Evolutionary conservation across 2,797 vertebrate genomes (phyloP).

Genomic region (Poecilia wingei): DNA sequence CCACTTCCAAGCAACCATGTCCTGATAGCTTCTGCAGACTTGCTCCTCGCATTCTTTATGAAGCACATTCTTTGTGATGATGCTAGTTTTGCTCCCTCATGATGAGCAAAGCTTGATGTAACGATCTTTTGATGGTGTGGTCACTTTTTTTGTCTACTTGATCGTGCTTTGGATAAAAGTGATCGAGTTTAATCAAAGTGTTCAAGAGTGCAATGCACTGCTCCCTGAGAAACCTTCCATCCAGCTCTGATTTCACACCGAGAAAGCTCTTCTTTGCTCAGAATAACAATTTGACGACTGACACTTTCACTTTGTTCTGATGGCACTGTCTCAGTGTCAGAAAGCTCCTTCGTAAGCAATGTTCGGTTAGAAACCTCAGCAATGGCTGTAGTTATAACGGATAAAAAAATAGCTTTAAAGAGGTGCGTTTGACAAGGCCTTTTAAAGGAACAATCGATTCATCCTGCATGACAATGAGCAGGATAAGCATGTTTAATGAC

Average conservation of each 20-base stretch:
- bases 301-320: conserved; percentile 11
- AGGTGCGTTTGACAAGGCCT: conserved; percentile 6
- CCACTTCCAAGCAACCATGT: background rate
- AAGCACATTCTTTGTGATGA: conserved; percentile 14
- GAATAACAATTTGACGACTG: conserved; percentile 22
- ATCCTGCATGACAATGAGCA: background rate
- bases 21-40: conserved; percentile 13
- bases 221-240: conserved; percentile 17
- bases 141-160: conserved; percentile 6
- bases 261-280: conserved; percentile 6
- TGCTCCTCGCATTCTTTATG: background rate
- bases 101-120: conserved; percentile 13
- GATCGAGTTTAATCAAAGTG: conserved; percentile 16
- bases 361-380: conserved; percentile 4
- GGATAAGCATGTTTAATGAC: background rate
- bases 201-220: conserved; percentile 1
- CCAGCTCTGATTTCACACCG: conserved; percentile 1
- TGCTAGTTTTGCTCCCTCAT: conserved; percentile 13
- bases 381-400: background rate
- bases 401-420: conserved; percentile 5
- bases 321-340: background rate
- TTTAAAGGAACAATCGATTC: conserved; percentile 9
- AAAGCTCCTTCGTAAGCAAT: background rate
- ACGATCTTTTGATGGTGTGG: conserved; percentile 25
- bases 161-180: conserved; percentile 18